Percentiles rank a stretch among this genome's conserved stretches.
These are phyloP conservation scores for Drosophila anomalata DNA, from an alignment of 2,888 invertebrate species.

Conservation along the genomic window DNA sequence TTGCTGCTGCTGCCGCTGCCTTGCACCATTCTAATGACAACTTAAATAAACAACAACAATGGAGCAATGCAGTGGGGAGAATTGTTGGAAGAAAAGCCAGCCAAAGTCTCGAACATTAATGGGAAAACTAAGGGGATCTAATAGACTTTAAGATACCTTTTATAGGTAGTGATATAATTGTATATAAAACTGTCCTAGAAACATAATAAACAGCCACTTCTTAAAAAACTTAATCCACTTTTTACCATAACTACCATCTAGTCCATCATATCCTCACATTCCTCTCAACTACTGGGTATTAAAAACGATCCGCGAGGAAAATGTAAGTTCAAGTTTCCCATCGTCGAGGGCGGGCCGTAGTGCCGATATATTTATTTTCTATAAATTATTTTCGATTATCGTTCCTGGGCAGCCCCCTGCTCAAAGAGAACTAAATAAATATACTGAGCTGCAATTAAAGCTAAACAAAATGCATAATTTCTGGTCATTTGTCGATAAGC, in stretches of 20 bases:
- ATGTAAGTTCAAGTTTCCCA: slow-evolving; percentile 60
- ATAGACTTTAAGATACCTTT: slow-evolving; percentile 2
- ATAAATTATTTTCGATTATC: slow-evolving; percentile 79
- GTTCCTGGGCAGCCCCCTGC: slow-evolving; percentile 20
- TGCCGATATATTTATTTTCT: slow-evolving; percentile 78
- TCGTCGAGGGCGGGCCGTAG: slow-evolving; percentile 58
- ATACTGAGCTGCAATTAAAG: slow-evolving; percentile 65
- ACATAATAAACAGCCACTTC: too few relatives aligned
- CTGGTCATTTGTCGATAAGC: slow-evolving; percentile 67
- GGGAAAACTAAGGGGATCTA: neutral
- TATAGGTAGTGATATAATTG: neutral
- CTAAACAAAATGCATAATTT: slow-evolving; percentile 73
- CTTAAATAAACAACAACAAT: slow-evolving; percentile 75
- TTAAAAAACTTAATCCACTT: neutral
- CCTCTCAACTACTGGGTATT: slow-evolving; percentile 2
- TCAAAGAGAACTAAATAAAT: slow-evolving; percentile 63
- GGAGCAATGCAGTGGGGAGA: slow-evolving; percentile 15
- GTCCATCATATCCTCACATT: neutral
- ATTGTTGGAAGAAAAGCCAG: slow-evolving; percentile 23
- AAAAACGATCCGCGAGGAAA: slow-evolving; percentile 29
- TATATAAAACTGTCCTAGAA: neutral
- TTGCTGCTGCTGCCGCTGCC: slow-evolving; percentile 41
- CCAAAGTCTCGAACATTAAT: slow-evolving; percentile 28
- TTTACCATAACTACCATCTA: neutral
- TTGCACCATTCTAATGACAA: slow-evolving; percentile 71